These are phyloP conservation scores for Drosophila histrio DNA, from an alignment of 2,888 invertebrate species.

Conservation along the genomic window DNA sequence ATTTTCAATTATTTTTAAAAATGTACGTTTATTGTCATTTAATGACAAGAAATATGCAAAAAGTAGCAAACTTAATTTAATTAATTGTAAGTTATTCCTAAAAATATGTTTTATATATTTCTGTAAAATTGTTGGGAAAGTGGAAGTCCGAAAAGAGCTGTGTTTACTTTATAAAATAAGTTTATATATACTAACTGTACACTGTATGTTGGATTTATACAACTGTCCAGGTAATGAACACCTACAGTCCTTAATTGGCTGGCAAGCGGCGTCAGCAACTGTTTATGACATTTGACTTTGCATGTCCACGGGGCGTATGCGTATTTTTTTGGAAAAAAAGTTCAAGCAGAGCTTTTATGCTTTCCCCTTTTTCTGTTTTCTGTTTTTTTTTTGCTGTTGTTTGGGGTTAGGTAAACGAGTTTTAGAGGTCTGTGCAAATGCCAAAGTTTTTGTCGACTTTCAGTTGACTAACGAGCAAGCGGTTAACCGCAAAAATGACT, in stretches of 20 bases:
- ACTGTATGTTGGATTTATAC: not conserved
- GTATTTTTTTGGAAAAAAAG: not conserved
- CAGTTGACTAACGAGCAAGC: conserved; percentile 48
- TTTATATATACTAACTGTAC: too few relatives aligned
- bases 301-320: conserved; percentile 16
- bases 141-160: too few relatives aligned
- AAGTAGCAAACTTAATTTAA: not conserved
- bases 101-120: not conserved
- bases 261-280: conserved; percentile 18
- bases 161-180: too few relatives aligned
- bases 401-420: not conserved
- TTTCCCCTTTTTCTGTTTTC: too few relatives aligned
- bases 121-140: not conserved
- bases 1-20: too few relatives aligned
- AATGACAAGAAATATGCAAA: not conserved
- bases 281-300: conserved; percentile 44
- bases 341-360: conserved; percentile 9
- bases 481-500: conserved; percentile 60
- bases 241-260: conserved; percentile 19
- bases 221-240: not conserved
- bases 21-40: too few relatives aligned
- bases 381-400: not conserved
- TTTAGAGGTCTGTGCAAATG: not conserved
- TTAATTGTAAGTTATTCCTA: not conserved
- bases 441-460: conserved; percentile 31